Percentiles rank a stretch among this genome's conserved stretches.
These are phyloP conservation scores for Heliconius congener DNA, from an alignment of 1,140 invertebrate species.

Conservation along the genomic window DNA sequence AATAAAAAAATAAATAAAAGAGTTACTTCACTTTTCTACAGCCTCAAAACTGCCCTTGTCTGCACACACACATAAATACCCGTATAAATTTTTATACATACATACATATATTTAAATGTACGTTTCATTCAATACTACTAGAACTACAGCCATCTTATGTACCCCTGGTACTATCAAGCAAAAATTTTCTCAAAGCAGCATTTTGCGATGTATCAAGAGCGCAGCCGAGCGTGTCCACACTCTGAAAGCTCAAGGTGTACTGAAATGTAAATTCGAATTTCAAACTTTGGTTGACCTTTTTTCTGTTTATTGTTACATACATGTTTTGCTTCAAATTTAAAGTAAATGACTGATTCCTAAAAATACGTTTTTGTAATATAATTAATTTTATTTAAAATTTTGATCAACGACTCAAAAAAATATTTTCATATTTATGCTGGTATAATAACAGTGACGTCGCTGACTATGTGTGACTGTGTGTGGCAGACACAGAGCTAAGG, in stretches of 20 bases:
- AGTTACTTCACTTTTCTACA: neutral
- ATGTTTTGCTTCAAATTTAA: neutral
- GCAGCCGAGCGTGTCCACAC: conserved; percentile 14
- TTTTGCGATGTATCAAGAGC: conserved; percentile 15
- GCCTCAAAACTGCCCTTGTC: neutral
- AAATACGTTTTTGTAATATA: too few relatives aligned
- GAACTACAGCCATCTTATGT: conserved; percentile 5
- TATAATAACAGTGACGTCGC: too few relatives aligned
- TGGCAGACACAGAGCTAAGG: too few relatives aligned
- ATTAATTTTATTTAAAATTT: too few relatives aligned
- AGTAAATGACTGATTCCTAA: too few relatives aligned
- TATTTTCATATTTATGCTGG: too few relatives aligned
- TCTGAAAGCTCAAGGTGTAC: conserved; percentile 16
- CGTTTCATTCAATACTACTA: neutral
- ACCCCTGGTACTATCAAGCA: conserved; percentile 13
- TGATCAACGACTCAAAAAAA: too few relatives aligned
- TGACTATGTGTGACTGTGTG: too few relatives aligned
- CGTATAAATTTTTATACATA: neutral
- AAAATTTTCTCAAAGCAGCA: conserved; percentile 23
- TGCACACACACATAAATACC: neutral
- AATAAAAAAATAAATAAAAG: neutral
- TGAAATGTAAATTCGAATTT: conserved; percentile 23
- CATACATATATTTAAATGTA: neutral
- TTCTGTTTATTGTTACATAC: neutral
- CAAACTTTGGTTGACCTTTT: neutral